Percentiles rank a stretch among this genome's conserved stretches.
These are phyloP conservation scores for Pao palembangensis DNA, from an alignment of 2,113 vertebrate species.

Conservation along the genomic window DNA sequence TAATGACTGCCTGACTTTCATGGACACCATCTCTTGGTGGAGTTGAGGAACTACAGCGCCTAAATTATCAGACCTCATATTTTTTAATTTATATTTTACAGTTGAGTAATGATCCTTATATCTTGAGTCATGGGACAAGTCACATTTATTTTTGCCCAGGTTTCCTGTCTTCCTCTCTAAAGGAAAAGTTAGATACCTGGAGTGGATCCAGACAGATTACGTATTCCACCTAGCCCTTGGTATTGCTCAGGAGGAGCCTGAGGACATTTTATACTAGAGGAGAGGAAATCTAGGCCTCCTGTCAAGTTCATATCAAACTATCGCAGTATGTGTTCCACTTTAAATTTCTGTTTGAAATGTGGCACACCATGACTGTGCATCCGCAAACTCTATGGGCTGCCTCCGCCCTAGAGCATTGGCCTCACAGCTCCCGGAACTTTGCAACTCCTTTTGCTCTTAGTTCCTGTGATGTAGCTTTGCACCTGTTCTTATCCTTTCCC, in stretches of 20 bases:
- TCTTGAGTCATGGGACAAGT: not conserved
- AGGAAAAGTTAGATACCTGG: not conserved
- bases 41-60: too few relatives aligned
- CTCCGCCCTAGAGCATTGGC: too few relatives aligned
- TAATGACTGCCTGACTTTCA: too few relatives aligned
- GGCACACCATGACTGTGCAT: too few relatives aligned
- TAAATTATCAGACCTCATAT: too few relatives aligned
- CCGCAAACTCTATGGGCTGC: too few relatives aligned
- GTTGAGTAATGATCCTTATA: not conserved
- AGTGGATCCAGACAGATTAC: not conserved
- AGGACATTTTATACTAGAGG: not conserved
- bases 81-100: not conserved
- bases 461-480: slow-evolving; percentile 1
- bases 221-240: not conserved
- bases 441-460: too few relatives aligned
- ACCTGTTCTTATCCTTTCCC: not conserved
- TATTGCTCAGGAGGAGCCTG: not conserved
- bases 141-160: not conserved
- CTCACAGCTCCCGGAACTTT: too few relatives aligned
- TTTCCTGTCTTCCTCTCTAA: not conserved
- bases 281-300: not conserved
- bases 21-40: too few relatives aligned
- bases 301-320: too few relatives aligned
- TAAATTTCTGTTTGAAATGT: too few relatives aligned
- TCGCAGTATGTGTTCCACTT: too few relatives aligned